Base-by-base conservation (phyloP, 2,888 invertebrate species). In the Papilio demoleus region DNA sequence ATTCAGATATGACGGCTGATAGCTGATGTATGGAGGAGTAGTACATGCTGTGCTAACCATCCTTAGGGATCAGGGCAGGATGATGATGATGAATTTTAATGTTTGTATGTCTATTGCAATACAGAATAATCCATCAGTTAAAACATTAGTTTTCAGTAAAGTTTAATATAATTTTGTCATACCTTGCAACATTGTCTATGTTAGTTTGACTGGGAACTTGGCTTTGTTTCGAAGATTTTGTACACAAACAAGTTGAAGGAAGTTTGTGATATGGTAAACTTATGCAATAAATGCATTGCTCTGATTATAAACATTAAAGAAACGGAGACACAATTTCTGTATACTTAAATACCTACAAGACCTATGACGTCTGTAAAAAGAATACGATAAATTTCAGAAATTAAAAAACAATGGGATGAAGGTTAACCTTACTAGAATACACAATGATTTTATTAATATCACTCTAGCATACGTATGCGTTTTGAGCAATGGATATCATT, bases 101-200 rank as follows among this genome's bases (percentile, higher is more conserved):
- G 56, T 64, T 40, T 53, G 56, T 53, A 17, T 6, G 22, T 38
- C n/a, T n/a, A 40, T 11, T 17, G 17, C 17, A 22, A 22, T 56
- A 40, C 27, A 61, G 50, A 64, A 60, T 50, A 45, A 68, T 45
- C 34, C 17, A 22, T 1, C 27, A 36, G 59, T 34, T n/a, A 40
- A 12, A 24, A 67, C 42, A 47, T 59, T 42, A 34, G 34, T 17
- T 63, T 45, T 17, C 17, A 19, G 17, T 50, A 50, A 59, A 40
- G 56, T 68, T 36, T 68, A 68, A 64, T 68, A 68, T 64, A 63
- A 68, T 68, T 60, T 68, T 64, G 64, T 60, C 62, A 34, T 68
- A 47, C 47, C 40, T 31, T 50, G 64, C 64, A 68, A 45, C 63
- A 64, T 60, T 40, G 64, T 64, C 64, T 59, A 60, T 12, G 64